Conservation (phyloP, 2,113 vertebrate genomes). For the Gorsachius goisagi region DNA sequence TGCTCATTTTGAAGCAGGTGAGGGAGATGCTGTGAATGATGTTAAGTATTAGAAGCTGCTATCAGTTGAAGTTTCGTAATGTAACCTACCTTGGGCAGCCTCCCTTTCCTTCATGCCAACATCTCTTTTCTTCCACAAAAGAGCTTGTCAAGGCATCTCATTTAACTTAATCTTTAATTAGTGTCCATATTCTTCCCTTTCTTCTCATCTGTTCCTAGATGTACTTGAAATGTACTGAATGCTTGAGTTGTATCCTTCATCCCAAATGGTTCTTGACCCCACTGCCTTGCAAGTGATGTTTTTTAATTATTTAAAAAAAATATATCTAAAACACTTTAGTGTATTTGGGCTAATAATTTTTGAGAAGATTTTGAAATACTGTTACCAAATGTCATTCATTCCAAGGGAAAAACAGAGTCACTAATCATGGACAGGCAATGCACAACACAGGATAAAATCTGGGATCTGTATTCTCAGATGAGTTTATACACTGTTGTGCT, state of each 20-base stretch:
- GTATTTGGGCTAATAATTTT: background rate
- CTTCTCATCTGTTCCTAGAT: background rate
- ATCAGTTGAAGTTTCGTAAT: background rate
- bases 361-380: background rate
- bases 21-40: background rate
- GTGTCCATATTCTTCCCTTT: background rate
- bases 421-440: background rate
- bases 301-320: background rate
- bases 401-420: background rate
- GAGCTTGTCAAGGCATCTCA: background rate
- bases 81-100: background rate
- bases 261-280: background rate
- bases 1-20: background rate
- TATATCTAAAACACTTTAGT: background rate
- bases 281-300: background rate
- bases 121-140: background rate
- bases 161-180: slow-evolving; percentile 17
- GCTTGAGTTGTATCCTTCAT: background rate
- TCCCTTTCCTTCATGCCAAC: background rate
- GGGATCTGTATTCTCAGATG: background rate
- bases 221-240: background rate
- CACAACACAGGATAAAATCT: background rate
- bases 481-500: background rate
- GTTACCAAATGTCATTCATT: background rate
- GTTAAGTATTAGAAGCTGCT: background rate